phyloP scores from a whole-genome alignment of 2,113 vertebrate species.

The Hyperoodon ampullatus region DNA sequence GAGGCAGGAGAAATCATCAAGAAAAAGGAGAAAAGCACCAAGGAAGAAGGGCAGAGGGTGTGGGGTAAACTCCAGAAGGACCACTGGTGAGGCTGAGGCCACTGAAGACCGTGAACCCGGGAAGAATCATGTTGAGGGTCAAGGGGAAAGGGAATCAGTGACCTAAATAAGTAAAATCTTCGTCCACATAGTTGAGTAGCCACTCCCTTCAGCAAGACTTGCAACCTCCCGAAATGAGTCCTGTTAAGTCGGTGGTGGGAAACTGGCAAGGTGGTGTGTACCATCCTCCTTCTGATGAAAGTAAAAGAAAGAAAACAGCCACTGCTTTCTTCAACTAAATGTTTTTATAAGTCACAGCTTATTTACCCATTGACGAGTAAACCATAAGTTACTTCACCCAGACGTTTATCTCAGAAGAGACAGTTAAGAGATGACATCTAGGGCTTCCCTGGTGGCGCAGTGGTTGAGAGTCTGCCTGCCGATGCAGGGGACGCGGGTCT shows the following conservation, averaged over 20 bases:
- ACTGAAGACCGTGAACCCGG: not conserved
- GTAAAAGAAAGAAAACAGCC: not conserved
- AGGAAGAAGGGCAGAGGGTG: not conserved
- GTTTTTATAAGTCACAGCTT: not conserved
- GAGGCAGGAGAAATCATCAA: not conserved
- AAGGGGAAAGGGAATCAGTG: too few relatives aligned
- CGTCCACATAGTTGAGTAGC: accelerated
- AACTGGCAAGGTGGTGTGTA: accelerated
- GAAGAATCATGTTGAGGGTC: not conserved
- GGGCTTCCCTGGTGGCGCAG: too few relatives aligned
- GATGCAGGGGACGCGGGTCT: too few relatives aligned
- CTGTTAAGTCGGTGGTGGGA: accelerated
- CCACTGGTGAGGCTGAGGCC: not conserved
- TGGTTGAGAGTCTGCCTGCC: too few relatives aligned
- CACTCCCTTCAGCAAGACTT: not conserved
- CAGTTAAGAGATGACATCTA: not conserved
- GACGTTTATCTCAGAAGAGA: not conserved
- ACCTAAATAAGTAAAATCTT: not conserved
- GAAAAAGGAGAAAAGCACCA: not conserved
- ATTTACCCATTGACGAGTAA: not conserved
- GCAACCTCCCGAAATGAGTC: not conserved
- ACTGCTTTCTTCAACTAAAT: not conserved
- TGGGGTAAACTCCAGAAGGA: not conserved
- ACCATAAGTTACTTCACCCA: not conserved
- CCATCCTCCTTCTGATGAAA: not conserved